These are phyloP conservation scores for Oreochromis aureus DNA, from an alignment of 2,113 vertebrate genomes.

Conservation along the genomic window DNA sequence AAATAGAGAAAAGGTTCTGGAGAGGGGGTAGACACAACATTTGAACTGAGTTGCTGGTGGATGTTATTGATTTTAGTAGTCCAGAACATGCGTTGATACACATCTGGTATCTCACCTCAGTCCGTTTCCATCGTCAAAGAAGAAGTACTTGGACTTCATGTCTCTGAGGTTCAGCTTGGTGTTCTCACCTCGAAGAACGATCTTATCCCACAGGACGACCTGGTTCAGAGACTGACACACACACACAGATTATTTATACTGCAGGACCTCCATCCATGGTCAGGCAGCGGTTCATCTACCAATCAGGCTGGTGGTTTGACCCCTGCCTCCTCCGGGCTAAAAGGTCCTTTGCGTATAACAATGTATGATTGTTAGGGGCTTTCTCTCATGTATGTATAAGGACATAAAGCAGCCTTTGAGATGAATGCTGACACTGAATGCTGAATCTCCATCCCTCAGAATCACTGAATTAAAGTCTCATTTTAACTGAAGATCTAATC, in stretches of 20 bases:
- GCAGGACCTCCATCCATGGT: background rate
- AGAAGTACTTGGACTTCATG: conserved; percentile 96
- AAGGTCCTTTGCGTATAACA: background rate
- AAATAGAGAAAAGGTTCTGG: too few relatives aligned
- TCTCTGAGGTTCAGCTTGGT: conserved; percentile 87
- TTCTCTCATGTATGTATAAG: background rate
- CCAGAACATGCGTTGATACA: background rate
- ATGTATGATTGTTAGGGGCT: background rate
- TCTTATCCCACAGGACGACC: conserved; percentile 97
- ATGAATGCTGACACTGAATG: background rate
- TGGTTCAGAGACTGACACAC: conserved; percentile 86
- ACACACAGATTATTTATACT: background rate
- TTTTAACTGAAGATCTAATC: background rate
- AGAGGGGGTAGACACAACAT: too few relatives aligned
- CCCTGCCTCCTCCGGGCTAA: background rate
- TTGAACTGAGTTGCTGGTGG: too few relatives aligned
- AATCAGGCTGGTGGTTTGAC: background rate
- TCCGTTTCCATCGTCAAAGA: conserved; percentile 97
- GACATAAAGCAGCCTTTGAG: background rate
- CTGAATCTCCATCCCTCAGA: too few relatives aligned
- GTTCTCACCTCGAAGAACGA: conserved; percentile 88
- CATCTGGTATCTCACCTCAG: conserved; percentile 79
- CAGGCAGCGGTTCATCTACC: background rate
- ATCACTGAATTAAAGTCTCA: background rate
- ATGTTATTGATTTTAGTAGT: too few relatives aligned